Conservation (phyloP, 2,113 vertebrate genomes). For the Paramormyrops kingsleyae region DNA sequence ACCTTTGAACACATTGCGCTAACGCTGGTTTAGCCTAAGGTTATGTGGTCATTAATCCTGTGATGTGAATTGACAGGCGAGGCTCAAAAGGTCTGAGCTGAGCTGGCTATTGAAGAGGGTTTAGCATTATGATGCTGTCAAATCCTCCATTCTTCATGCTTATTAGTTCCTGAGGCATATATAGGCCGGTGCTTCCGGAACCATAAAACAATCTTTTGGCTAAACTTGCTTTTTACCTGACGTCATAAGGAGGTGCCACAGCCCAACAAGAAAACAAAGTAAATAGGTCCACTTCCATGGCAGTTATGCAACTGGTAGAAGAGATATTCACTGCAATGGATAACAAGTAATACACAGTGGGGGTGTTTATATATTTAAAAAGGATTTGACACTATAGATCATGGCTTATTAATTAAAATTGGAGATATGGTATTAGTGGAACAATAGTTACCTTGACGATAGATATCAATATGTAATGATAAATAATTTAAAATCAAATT, state of each 20-base stretch:
- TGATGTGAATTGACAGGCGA: neutral
- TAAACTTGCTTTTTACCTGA: neutral
- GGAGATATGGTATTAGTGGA: neutral
- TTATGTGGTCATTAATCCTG: neutral
- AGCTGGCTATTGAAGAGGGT: neutral
- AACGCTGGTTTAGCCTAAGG: neutral
- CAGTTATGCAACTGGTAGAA: neutral
- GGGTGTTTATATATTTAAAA: neutral
- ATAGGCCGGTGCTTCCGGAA: neutral
- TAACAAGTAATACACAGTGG: neutral
- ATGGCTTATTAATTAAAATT: neutral
- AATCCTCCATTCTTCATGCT: neutral
- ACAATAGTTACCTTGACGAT: too few relatives aligned
- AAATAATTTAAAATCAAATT: neutral
- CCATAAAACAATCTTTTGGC: neutral
- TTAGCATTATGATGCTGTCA: neutral
- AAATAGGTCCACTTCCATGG: neutral
- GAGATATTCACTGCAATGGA: neutral
- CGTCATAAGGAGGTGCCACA: neutral
- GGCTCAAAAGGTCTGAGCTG: neutral
- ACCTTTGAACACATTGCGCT: neutral
- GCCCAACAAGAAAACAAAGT: neutral
- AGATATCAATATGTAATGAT: neutral
- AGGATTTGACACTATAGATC: neutral
- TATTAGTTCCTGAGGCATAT: neutral